Evolutionary conservation across 2,888 invertebrate species (phyloP).

Genomic region (Latrodectus hesperus): DNA sequence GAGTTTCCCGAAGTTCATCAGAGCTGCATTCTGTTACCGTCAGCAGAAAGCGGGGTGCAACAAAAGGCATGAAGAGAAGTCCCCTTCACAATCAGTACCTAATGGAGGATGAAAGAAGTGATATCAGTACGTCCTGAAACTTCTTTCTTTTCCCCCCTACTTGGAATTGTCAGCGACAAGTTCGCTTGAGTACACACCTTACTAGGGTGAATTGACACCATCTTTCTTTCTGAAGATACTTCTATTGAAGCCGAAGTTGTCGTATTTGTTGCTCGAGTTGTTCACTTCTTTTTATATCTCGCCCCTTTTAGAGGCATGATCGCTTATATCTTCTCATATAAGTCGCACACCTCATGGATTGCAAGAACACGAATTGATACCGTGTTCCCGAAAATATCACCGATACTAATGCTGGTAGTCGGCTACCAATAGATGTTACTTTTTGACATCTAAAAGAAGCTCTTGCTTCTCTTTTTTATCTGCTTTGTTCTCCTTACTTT

Average conservation of each 20-base stretch:
- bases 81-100: slow-evolving; percentile 52
- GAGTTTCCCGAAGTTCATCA: slow-evolving; percentile 40
- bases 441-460: background rate
- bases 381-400: slow-evolving; percentile 14
- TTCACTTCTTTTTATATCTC: slow-evolving; percentile 30
- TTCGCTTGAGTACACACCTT: slow-evolving; percentile 59
- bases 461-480: background rate
- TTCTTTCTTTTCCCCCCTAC: slow-evolving; percentile 36
- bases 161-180: slow-evolving; percentile 62
- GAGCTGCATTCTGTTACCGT: slow-evolving; percentile 30
- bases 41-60: slow-evolving; percentile 51
- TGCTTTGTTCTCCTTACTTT: background rate
- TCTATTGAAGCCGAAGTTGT: slow-evolving; percentile 30
- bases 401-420: slow-evolving; percentile 10
- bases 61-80: slow-evolving; percentile 29
- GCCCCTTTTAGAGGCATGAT: slow-evolving; percentile 7
- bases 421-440: background rate
- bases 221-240: slow-evolving; percentile 48
- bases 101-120: slow-evolving; percentile 63
- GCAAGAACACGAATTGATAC: slow-evolving; percentile 21
- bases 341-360: slow-evolving; percentile 23
- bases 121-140: slow-evolving; percentile 36
- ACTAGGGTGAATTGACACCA: slow-evolving; percentile 56
- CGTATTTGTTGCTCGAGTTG: slow-evolving; percentile 44
- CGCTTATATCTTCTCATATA: slow-evolving; percentile 33